phyloP scores from a whole-genome alignment of 2,888 invertebrate species.

The Cantharis nigra region DNA sequence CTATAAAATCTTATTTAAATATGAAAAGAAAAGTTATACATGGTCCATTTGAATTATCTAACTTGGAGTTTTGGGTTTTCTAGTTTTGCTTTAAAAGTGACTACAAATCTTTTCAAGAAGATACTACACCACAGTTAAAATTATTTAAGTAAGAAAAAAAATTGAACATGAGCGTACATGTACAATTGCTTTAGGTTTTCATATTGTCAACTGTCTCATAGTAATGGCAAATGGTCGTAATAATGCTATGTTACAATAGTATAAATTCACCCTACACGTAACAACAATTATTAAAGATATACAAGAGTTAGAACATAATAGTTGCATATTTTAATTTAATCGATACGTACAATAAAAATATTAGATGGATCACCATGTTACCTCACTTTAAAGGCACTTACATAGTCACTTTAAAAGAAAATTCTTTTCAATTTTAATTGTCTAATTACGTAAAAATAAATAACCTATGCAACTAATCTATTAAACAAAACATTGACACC shows the following conservation, averaged over 20 bases:
- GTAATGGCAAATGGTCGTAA: not conserved
- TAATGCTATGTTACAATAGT: not conserved
- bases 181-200: not conserved
- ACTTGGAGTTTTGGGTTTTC: not conserved
- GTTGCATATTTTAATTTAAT: not conserved
- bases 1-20: not conserved
- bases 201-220: not conserved
- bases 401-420: not conserved
- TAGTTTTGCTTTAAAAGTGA: not conserved
- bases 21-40: not conserved
- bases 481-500: not conserved
- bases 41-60: not conserved
- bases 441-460: not conserved
- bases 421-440: not conserved
- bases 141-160: not conserved
- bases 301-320: not conserved
- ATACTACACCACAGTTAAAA: not conserved
- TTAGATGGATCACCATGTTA: not conserved
- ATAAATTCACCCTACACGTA: not conserved
- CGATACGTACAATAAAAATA: not conserved
- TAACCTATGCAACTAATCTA: not conserved
- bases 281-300: not conserved
- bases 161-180: not conserved
- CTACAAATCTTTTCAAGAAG: not conserved
- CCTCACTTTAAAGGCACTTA: not conserved